These are phyloP conservation scores for Procavia capensis DNA, from an alignment of 2,113 vertebrate genomes.

Conservation along the genomic window DNA sequence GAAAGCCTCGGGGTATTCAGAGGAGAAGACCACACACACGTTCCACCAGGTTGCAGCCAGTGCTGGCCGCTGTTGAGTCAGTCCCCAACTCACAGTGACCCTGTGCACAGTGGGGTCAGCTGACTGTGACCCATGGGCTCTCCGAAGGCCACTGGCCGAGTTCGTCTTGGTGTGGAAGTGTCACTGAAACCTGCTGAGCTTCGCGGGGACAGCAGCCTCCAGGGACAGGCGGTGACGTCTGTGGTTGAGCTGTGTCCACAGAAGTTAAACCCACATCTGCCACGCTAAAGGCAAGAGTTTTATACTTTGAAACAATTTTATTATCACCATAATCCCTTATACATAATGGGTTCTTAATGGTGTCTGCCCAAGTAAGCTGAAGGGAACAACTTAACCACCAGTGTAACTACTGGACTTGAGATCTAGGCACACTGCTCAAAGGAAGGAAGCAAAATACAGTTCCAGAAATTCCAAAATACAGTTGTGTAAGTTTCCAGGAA, in stretches of 20 bases:
- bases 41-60: neutral
- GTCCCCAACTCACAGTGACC: neutral
- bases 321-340: no score
- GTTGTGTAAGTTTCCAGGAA: neutral
- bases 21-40: neutral
- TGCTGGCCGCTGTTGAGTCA: neutral
- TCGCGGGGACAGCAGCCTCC: neutral
- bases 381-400: neutral
- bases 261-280: neutral
- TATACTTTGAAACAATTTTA: neutral
- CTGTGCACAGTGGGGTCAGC: neutral
- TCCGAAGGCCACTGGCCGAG: neutral
- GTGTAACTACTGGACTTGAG: accelerated
- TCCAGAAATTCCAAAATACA: neutral
- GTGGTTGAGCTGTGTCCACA: neutral
- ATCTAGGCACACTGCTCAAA: neutral
- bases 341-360: no score
- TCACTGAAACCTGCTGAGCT: neutral
- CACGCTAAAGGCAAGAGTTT: neutral
- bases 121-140: neutral
- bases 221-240: neutral
- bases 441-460: neutral
- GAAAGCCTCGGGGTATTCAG: neutral
- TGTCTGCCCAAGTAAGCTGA: neutral
- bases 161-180: neutral